Conservation (phyloP, 2,888 invertebrate species). For the Automeris io region DNA sequence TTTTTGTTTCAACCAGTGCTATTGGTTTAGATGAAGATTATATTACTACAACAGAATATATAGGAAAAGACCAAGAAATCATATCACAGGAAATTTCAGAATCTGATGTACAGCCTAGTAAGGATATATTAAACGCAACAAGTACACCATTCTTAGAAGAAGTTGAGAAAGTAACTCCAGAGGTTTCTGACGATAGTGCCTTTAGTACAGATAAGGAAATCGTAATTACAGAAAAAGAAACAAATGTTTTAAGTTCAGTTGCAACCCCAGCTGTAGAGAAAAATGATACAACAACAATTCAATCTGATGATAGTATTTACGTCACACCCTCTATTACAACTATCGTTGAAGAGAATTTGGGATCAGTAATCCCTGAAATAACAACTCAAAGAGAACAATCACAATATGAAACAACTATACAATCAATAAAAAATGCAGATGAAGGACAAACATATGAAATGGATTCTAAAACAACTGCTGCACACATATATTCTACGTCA, state of each 20-base stretch:
- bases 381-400: constrained; percentile 16
- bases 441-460: background rate
- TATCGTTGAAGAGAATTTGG: constrained; percentile 25
- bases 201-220: constrained; percentile 9
- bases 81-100: constrained; percentile 1
- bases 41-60: constrained; percentile 9
- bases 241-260: constrained; percentile 9
- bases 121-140: constrained; percentile 19
- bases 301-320: constrained; percentile 45
- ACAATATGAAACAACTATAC: background rate
- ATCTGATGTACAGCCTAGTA: constrained; percentile 10
- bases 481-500: constrained; percentile 7
- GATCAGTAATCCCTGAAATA: constrained; percentile 16
- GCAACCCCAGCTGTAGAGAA: background rate
- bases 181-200: constrained; percentile 9
- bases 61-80: constrained; percentile 7
- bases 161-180: constrained; percentile 22
- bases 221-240: constrained; percentile 7
- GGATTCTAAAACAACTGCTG: constrained; percentile 13
- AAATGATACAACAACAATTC: constrained; percentile 20
- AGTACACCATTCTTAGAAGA: constrained; percentile 20
- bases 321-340: constrained; percentile 37
- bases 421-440: background rate
- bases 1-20: constrained; percentile 5
- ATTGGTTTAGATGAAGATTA: constrained; percentile 7